A percentile compares a stretch with the other conserved stretches of the same genome.
Evolutionary conservation across 2,888 invertebrate species (phyloP).

Genomic region (Chromoteleia sp.): DNA sequence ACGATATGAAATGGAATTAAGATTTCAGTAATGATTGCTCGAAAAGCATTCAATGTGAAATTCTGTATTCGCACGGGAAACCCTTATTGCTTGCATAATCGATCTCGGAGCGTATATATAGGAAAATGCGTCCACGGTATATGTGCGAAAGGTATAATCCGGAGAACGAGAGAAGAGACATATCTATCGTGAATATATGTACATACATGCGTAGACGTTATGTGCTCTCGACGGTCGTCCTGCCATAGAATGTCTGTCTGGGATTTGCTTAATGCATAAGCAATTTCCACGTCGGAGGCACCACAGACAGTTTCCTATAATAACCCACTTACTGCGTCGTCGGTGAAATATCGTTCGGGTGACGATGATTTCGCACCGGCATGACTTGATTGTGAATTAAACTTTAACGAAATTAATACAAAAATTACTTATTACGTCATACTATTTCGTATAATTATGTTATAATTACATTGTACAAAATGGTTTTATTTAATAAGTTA

Average conservation of each 20-base stretch:
- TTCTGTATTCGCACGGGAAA: constrained; percentile 44
- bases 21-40: constrained; percentile 48
- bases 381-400: constrained; percentile 65
- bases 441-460: neutral
- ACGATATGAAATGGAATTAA: constrained; percentile 32
- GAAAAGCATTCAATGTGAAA: constrained; percentile 57
- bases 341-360: constrained; percentile 62
- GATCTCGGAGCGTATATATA: constrained; percentile 48
- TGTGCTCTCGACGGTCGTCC: constrained; percentile 68
- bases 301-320: constrained; percentile 80
- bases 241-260: constrained; percentile 76
- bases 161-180: constrained; percentile 66
- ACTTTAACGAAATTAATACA: constrained; percentile 51
- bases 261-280: constrained; percentile 82
- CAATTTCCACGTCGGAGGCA: constrained; percentile 80
- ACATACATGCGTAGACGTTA: constrained; percentile 70
- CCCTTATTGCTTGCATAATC: constrained; percentile 68
- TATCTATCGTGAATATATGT: constrained; percentile 69
- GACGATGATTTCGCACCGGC: constrained; percentile 65
- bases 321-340: constrained; percentile 78
- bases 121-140: constrained; percentile 59
- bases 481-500: too few relatives aligned
- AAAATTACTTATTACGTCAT: constrained; percentile 17
- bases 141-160: constrained; percentile 69
- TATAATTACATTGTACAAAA: too few relatives aligned